phyloP scores from a whole-genome alignment of 2,888 invertebrate species.

The Adelognathus sp. region DNA sequence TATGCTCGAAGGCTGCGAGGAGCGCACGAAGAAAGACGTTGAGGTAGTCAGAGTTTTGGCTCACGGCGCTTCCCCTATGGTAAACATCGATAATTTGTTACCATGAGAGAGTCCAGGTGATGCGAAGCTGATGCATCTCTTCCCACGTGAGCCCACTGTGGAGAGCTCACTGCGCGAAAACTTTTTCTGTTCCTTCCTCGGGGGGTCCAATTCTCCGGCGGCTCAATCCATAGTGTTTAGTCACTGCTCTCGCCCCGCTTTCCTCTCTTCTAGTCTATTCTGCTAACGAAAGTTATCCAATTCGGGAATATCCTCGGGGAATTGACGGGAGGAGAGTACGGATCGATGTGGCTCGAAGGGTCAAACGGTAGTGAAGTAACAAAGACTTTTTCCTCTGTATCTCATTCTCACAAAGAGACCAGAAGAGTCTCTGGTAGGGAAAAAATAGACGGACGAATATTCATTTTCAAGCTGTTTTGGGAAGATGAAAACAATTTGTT shows the following conservation, averaged over 20 bases:
- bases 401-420: neutral
- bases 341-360: conserved; percentile 46
- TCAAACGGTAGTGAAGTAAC: neutral
- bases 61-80: too few species aligned
- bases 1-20: neutral
- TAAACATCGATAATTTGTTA: too few species aligned
- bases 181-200: too few species aligned
- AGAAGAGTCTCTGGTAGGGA: too few species aligned
- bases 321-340: conserved; percentile 29
- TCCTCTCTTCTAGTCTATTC: neutral
- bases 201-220: too few species aligned
- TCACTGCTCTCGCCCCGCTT: too few species aligned
- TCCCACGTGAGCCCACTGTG: too few species aligned
- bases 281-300: neutral
- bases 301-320: conserved; percentile 19
- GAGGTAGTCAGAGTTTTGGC: neutral
- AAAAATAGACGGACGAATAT: neutral
- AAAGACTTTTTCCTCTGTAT: neutral
- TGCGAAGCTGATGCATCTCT: too few species aligned
- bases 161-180: too few species aligned
- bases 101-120: too few species aligned
- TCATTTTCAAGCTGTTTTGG: neutral
- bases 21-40: neutral
- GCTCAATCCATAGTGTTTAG: too few species aligned
- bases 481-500: neutral